These are phyloP conservation scores for Bettongia penicillata DNA, from an alignment of 2,113 vertebrate species.

Conservation along the genomic window DNA sequence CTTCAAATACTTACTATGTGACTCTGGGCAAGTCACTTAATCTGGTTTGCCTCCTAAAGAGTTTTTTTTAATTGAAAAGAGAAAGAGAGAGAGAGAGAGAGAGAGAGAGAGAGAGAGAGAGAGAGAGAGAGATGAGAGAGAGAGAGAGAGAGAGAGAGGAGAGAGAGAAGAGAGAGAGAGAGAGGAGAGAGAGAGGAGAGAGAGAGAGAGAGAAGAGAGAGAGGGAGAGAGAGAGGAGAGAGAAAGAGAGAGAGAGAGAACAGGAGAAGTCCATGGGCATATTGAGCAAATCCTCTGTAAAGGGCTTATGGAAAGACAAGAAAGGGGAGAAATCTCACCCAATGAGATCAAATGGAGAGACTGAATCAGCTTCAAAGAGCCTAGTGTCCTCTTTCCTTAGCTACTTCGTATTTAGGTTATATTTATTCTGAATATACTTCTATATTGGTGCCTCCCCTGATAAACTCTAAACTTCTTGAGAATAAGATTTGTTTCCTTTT, in stretches of 20 bases:
- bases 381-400: not conserved
- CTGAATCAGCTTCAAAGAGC: not conserved
- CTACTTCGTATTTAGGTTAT: not conserved
- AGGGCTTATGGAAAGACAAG: not conserved
- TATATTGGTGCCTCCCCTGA: not conserved
- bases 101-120: too few species aligned
- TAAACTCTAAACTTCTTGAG: not conserved
- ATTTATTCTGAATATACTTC: not conserved
- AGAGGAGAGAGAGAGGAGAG: too few species aligned
- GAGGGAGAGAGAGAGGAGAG: too few species aligned
- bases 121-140: too few species aligned
- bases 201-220: too few species aligned
- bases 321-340: not conserved
- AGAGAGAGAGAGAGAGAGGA: too few species aligned
- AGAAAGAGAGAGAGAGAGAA: too few species aligned
- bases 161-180: too few species aligned
- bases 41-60: not conserved
- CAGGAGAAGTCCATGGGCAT: not conserved
- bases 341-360: not conserved
- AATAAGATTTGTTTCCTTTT: not conserved
- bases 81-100: too few species aligned
- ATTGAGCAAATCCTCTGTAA: not conserved
- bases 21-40: not conserved
- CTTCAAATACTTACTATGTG: not conserved
- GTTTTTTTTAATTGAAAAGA: not conserved